Evolutionary conservation across 2,888 invertebrate genomes (phyloP), one percentile per base, ranked within the genome.

Genomic region (Agriopis marginaria): DNA sequence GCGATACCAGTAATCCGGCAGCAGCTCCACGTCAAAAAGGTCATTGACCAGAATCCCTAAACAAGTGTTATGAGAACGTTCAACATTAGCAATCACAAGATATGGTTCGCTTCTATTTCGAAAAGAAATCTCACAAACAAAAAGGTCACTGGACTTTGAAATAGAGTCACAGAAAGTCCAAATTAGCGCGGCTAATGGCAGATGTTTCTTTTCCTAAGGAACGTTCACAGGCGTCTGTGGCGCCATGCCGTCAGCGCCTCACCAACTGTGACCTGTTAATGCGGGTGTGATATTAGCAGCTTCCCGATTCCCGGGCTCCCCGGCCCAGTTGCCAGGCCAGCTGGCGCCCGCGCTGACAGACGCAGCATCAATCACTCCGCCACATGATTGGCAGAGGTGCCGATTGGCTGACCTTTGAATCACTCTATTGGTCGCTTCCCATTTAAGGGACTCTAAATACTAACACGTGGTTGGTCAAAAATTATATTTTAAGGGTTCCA

Each of bases 281-380:
- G 66, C 63, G 62, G 54, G 51, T 51, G 63, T 63, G 70, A 66
- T 59, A 54, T 68, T 59, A 63, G 58, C 56, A 66, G 76, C 81
- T 82, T 82, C 82, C 82, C 79, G 80, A 77, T 80, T 80, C 82
- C 78, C 81, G 80, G 67, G 80, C 76, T 79, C 76, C 81, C 77
- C 80, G 78, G 68, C 81, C 80, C 73, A 75, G 72, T 77, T 75
- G 76, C 69, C 54, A n/a, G 74, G 83, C 78, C 79, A 80, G 80
- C 77, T 85, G 87, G 86, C 87, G 86, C 86, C 84, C 71, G 77
- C 77, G 77, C 65, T 78, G 77, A 78, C 76, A 78, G 78, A 73
- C 72, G 70, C 68, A 66, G 59, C 56, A 83, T 86, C 80, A 75
- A 85, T 84, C 78, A 81, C 77, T 50, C 17, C 69, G 77, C 68